Conservation (phyloP, 2,888 invertebrate genomes). For the Tinea semifulvella region DNA sequence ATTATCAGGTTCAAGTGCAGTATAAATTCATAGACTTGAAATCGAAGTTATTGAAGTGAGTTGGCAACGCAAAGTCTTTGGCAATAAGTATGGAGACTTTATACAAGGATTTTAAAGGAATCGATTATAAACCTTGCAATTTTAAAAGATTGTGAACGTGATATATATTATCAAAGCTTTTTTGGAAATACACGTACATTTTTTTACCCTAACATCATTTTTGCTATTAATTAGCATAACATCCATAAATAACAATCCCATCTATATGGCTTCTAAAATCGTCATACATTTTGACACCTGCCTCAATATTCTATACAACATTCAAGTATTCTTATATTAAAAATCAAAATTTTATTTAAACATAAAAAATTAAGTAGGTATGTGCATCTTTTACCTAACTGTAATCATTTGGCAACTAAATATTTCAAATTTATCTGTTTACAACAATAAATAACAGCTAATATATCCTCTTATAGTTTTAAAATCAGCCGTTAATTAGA, state of each 20-base stretch:
- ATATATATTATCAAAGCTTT: constrained; percentile 4
- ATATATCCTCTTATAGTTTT: too few species aligned
- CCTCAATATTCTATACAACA: neutral
- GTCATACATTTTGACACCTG: neutral
- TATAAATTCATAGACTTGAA: constrained; percentile 7
- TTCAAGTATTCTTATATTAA: too few species aligned
- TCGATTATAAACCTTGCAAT: neutral
- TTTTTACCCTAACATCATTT: constrained; percentile 1
- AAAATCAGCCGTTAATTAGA: too few species aligned
- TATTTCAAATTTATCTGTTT: too few species aligned
- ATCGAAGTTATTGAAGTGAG: too few species aligned
- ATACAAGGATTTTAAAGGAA: neutral
- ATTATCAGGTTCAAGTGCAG: constrained; percentile 11
- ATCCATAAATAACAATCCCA: constrained; percentile 6
- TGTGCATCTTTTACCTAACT: too few species aligned
- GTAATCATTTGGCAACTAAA: too few species aligned
- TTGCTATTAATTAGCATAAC: constrained; percentile 7
- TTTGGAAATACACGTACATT: too few species aligned
- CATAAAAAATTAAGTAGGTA: too few species aligned
- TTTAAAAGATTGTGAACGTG: neutral
- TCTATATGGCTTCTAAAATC: too few species aligned
- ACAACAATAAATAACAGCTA: too few species aligned
- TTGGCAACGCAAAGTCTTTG: neutral
- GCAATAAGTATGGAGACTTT: neutral
- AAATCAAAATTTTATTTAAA: too few species aligned